Base-by-base conservation (phyloP, 2,888 invertebrate genomes). In the Ectemnius cavifrons region DNA sequence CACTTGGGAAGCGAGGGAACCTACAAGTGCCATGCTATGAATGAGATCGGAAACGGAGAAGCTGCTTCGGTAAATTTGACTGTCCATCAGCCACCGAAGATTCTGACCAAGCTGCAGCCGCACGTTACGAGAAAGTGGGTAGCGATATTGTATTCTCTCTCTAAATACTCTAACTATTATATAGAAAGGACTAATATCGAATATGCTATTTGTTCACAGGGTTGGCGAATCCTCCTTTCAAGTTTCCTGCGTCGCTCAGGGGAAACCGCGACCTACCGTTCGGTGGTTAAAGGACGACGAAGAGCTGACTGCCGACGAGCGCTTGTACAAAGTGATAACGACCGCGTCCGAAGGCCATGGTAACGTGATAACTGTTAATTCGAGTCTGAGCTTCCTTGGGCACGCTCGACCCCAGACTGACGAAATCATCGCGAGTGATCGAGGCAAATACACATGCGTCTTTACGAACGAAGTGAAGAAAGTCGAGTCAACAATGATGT, bases 381-480 rank as follows among this genome's bases (percentile, higher is more conserved):
- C 96, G 86, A 95, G 95, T 77, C 92, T 97, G 62, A 94, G 94
- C 87, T 98, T 97, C 91, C 93, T 93, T 65, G 97, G 97, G 16
- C 95, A 94, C 83, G 95, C 95, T 6, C 92, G 97, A 72, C 95
- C 96, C 0, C 94, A 94, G 79, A 93, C 93, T 28, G 96, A 96
- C 90, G 94, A 96, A 88, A 91, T 97, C 70, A 92, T 96, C 64
- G 96, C 97, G 0, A 94, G 94, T 57, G 98, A 98, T 90, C 93
- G 97, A 64, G 98, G 98, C 61, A 94, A 95, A 65, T 98, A 97
- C 91, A 94, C 96, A 2, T 98, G 98, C 89, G 93, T 95, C 61
- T 97, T 97, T 88, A 95, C 96, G 89, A 98, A 98, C 89, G 97
- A 97, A 91, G 97, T 97, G 16, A 96, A 96, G 90, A 95, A 94